Base-by-base conservation (phyloP, 2,797 vertebrate genomes). In the Chlorospingus semifuscus region DNA sequence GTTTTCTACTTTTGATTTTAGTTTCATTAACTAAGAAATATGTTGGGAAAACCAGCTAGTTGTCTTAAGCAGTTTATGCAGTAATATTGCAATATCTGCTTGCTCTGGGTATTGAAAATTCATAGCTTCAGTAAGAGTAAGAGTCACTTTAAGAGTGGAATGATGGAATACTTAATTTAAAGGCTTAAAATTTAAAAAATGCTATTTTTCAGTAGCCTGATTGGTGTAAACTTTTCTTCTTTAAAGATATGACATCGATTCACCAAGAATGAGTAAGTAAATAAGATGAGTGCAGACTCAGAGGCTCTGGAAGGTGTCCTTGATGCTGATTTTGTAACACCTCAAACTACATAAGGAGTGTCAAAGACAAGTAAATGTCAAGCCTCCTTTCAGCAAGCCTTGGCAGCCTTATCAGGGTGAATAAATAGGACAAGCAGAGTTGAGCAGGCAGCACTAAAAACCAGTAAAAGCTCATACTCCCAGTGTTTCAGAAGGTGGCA, bases 281-380 rank as follows among this genome's bases (percentile, higher is more conserved):
- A 42, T 60, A 53, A 36, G 46, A 34, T 55, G 32, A 75, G 26
- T 44, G 20, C 20, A 80, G 68, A 30, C 20, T 39, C 52, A 50
- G 56, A 64, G 42, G 24, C 50, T 72, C 30, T 83, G 65, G 39
- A 76, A 83, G 7, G n/a, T n/a, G 29, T 56, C 63, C 52, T 82
- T 9, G 18, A n/a, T 88, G 52, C 34, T 80, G 68, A 53, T 64
- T 94, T 65, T 74, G 37, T 77, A 85, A 82, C 30, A 59, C 55
- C 44, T 89, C 0, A 0, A 65, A 50, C 47, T 69, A 32, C 12
- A 11, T 20, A 34, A 80, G 37, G 37, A 89, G 70, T 34, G 36
- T 60, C 72, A 59, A 59, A 80, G 91, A 60, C 56, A 55, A 81
- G n/a, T 60, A 87, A 92, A 90, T 92, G 83, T 76, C 57, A 90